phyloP scores from a whole-genome alignment of 2,797 vertebrate genomes.

The Lithobates pipiens region DNA sequence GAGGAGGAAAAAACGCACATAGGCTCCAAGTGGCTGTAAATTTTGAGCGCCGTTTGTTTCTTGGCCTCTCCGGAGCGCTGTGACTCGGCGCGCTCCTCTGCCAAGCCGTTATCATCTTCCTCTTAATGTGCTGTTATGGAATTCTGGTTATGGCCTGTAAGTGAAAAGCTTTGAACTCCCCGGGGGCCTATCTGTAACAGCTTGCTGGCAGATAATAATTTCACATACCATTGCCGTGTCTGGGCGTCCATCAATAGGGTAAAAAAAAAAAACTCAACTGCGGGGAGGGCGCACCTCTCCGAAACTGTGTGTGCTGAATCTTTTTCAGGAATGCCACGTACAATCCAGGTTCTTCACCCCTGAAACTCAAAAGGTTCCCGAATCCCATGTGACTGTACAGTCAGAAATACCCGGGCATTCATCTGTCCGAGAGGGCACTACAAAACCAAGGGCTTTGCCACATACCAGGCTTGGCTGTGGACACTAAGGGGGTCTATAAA shows the following conservation, averaged over 20 bases:
- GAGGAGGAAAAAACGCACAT: not conserved
- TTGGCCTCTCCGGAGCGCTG: not conserved
- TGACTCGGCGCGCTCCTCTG: too few species aligned
- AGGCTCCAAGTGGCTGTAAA: not conserved
- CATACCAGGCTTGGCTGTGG: too few species aligned
- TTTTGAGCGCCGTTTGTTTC: not conserved
- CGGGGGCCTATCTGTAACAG: not conserved
- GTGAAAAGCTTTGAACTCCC: slow-evolving; percentile 25
- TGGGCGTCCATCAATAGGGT: slow-evolving; percentile 9
- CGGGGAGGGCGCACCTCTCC: not conserved
- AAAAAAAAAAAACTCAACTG: not conserved
- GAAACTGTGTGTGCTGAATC: not conserved
- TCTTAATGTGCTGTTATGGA: not conserved
- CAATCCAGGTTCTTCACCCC: too few species aligned
- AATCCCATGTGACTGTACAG: too few species aligned
- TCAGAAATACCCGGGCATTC: too few species aligned
- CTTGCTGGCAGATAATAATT: slow-evolving; percentile 9
- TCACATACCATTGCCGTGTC: slow-evolving; percentile 17
- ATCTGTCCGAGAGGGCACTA: too few species aligned
- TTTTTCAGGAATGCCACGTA: not conserved
- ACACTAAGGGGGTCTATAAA: too few species aligned
- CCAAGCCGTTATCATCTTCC: not conserved
- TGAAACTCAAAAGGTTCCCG: too few species aligned
- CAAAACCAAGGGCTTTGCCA: too few species aligned
- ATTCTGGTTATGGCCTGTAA: slow-evolving; percentile 12